Evolutionary conservation across 1,140 invertebrate species (phyloP), one percentile per base, ranked within the genome.

Genomic region (Cydia strobilella): DNA sequence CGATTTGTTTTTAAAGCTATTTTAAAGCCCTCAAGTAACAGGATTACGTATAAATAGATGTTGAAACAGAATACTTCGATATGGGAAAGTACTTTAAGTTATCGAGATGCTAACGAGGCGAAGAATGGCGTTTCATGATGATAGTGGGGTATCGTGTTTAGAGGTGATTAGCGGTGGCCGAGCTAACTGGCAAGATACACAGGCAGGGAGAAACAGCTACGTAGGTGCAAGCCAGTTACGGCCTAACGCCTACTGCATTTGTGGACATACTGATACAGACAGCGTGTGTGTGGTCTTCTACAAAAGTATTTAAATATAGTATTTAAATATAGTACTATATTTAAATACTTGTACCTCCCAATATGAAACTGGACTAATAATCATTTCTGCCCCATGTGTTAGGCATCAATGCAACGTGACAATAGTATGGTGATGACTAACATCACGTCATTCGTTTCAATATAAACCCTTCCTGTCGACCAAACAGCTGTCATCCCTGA

Each of bases 271-370:
- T 83, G 77, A 80, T 74, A 80, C 73, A n/a, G 20, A 59, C 54
- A 77, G 77, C 80, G 79, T 80, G 90, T 84, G 90, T 92, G 89
- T 90, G 89, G 87, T 90, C 89, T 79, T 59, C n/a, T n/a, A n/a
- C n/a, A n/a, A n/a, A n/a, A n/a, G n/a, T n/a, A n/a, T n/a, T n/a
- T n/a, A n/a, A n/a, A n/a, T n/a, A n/a, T n/a, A n/a, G n/a, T n/a
- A n/a, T n/a, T n/a, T n/a, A n/a, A n/a, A n/a, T n/a, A n/a, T n/a
- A n/a, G n/a, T 74, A 80, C 66, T 75, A 62, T 75, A 72, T 75
- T 77, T 69, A 69, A 23, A 69, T 35, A 42, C 3, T 39, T 35
- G n/a, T 18, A 10, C 15, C n/a, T 35, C 31, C n/a, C 54, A 59
- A 59, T 69, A 69, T 13, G 31, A 66, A n/a, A 31, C 25, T 35